phyloP scores from a whole-genome alignment of 2,797 vertebrate species.

The Hydrophis major region DNA sequence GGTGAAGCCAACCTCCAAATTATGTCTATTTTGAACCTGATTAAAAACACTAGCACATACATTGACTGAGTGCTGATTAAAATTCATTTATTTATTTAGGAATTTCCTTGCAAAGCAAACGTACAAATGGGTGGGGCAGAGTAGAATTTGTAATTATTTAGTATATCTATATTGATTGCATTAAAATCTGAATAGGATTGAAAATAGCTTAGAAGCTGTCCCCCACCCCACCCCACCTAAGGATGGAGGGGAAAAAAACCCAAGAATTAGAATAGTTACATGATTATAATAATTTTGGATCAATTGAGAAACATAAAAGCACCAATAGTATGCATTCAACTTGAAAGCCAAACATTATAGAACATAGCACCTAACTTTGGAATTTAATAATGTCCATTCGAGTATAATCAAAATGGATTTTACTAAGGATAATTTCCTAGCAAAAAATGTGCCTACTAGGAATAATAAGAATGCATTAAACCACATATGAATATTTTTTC shows the following conservation, averaged over 20 bases:
- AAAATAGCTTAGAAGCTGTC: not conserved
- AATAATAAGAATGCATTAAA: not conserved
- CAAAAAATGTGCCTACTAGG: not conserved
- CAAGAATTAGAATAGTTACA: not conserved
- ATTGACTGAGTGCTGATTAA: not conserved
- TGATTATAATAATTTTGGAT: not conserved
- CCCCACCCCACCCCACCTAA: not conserved
- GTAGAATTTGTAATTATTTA: not conserved
- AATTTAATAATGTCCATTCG: not conserved
- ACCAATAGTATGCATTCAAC: not conserved
- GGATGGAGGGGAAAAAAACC: not conserved
- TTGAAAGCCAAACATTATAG: not conserved
- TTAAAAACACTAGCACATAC: not conserved
- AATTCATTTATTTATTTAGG: not conserved
- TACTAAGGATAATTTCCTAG: not conserved
- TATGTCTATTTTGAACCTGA: not conserved
- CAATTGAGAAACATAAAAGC: not conserved
- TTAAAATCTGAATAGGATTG: not conserved
- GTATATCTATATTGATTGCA: not conserved
- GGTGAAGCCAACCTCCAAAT: not conserved
- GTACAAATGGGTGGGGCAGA: not conserved
- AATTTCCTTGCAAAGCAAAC: not conserved
- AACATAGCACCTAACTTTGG: not conserved
- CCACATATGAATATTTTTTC: not conserved
- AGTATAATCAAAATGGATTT: not conserved